Evolutionary conservation across 92 coral and sea anemone genomes (phyloP), one percentile per base, ranked within the genome.

Genomic region (Nematostella vectensis): DNA sequence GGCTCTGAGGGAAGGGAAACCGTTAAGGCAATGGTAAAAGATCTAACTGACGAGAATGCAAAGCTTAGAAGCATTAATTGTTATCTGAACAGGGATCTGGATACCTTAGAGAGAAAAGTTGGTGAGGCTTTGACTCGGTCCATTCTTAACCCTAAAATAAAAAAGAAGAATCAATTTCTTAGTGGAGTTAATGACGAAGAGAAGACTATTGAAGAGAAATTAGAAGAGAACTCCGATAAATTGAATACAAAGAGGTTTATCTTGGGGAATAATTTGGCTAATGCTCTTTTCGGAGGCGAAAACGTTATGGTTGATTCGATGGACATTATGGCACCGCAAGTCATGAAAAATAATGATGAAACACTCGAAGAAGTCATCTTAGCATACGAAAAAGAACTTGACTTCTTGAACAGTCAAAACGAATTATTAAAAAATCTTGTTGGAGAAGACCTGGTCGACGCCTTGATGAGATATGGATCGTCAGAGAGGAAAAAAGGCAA

Each of bases 281-380:
- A 48, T 39, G 24, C 47, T 19, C 31, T 85, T 24, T 27, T 71
- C 3, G 49, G 9, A 25, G 50, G 40, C 3, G 47, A 27, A 27
- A 50, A 27, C 27, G 29, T 29, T 27, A 44, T 16, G 19, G 21
- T 12, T 22, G 25, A 11, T 4, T 23, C 25, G 0, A n/a, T 26
- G 22, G 22, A 4, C 22, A 67, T 79, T 11, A 39, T 43, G 49
- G 75, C 75, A 36, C 54, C 58, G 4, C n/a, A 29, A 28, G 47
- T 75, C 6, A 67, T 83, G 74, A 47, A 37, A 37, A 51, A 39
- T 26, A 59, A 69, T 4, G 73, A 77, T 44, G 79, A 73, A 28
- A 77, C 74, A 42, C 86, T 83, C 12, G 74, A 83, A 47, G 56
- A 62, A 29, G 93, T 83, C 2, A 52, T 83, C 9, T 67, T 71